phyloP scores from a whole-genome alignment of 2,113 vertebrate genomes.

The Illadopsis cleaveri region DNA sequence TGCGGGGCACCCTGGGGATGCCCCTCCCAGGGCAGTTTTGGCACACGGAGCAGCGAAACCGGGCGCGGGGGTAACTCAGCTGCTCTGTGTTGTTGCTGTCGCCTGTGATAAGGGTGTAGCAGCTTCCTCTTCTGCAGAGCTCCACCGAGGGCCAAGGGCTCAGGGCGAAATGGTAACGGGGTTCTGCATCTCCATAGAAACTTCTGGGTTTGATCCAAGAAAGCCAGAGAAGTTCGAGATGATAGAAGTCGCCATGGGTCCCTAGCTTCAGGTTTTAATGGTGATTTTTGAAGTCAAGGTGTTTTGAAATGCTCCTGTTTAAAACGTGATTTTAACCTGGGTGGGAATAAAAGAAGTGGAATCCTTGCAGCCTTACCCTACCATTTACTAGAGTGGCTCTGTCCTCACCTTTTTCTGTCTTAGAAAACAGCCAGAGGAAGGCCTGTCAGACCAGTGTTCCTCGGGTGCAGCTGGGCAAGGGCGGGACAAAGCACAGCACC shows the following conservation, averaged over 20 bases:
- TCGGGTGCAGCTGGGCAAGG: not conserved
- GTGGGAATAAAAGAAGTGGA: not conserved
- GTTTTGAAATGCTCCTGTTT: not conserved
- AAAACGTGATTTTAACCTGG: not conserved
- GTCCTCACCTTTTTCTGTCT: not conserved
- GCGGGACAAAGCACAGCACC: not conserved
- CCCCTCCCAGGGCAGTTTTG: not conserved
- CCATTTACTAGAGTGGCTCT: not conserved
- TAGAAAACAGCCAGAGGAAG: not conserved
- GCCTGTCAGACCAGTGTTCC: not conserved
- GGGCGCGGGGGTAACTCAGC: fast-evolving
- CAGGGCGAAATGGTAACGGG: not conserved
- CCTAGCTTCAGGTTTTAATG: fast-evolving
- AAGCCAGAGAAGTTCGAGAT: not conserved
- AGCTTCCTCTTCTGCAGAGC: not conserved
- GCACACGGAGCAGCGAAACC: fast-evolving
- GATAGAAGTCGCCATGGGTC: not conserved
- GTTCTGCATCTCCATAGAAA: not conserved
- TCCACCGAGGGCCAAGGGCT: fast-evolving
- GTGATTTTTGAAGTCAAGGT: not conserved
- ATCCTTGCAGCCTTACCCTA: fast-evolving
- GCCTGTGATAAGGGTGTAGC: not conserved
- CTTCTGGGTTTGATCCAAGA: not conserved
- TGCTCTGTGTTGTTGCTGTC: not conserved
- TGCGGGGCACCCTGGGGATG: not conserved